phyloP scores from a whole-genome alignment of 2,113 vertebrate genomes.

The Zosterops borbonicus region DNA sequence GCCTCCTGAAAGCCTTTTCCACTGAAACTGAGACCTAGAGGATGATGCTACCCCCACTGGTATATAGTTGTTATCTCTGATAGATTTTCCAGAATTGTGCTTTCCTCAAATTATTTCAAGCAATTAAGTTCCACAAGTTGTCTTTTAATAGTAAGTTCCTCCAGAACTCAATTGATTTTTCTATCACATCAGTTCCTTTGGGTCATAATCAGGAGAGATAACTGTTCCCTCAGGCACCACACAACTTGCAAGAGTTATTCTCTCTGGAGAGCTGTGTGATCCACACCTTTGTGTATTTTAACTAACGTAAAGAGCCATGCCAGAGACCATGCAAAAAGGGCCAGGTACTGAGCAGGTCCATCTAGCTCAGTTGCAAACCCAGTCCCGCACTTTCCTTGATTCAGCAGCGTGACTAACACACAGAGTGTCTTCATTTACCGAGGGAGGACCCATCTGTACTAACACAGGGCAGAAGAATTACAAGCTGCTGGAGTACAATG shows the following conservation, averaged over 20 bases:
- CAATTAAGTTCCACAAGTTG: background rate
- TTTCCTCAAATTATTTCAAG: constrained; percentile 21
- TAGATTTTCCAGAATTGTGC: constrained; percentile 3
- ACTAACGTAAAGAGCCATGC: fast-evolving
- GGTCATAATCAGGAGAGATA: background rate
- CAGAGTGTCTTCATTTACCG: background rate
- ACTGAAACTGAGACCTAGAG: background rate
- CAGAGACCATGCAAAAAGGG: background rate
- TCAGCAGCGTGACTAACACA: background rate
- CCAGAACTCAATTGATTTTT: constrained; percentile 39
- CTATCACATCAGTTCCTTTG: background rate
- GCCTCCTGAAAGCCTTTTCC: background rate
- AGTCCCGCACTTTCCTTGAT: background rate
- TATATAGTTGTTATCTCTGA: background rate
- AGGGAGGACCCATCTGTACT: background rate
- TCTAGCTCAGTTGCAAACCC: background rate
- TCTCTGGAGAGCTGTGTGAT: background rate
- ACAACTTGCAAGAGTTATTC: background rate
- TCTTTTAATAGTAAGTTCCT: background rate
- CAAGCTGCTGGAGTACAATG: background rate
- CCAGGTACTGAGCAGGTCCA: background rate
- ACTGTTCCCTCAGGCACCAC: background rate
- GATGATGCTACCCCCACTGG: background rate
- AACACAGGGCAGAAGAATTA: background rate
- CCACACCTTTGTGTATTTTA: background rate